A percentile compares a stretch with the other conserved stretches of the same genome.
phyloP scores from a whole-genome alignment of 2,113 vertebrate species.

The Myiagra hebetior region DNA sequence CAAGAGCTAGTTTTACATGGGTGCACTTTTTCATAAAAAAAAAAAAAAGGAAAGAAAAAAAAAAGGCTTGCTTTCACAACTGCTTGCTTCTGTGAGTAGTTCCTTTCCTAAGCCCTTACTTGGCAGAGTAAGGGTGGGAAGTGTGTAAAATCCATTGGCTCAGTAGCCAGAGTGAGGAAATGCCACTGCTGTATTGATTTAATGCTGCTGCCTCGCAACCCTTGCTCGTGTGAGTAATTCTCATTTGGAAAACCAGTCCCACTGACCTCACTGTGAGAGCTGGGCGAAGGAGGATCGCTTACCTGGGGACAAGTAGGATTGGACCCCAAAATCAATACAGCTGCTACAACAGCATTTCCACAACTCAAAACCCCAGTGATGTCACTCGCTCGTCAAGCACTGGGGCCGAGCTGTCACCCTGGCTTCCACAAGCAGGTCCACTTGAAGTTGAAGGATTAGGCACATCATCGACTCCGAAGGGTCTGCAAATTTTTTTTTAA shows the following conservation, averaged over 20 bases:
- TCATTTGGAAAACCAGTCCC: not conserved
- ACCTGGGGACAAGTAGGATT: not conserved
- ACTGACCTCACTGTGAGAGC: not conserved
- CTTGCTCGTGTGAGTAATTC: not conserved
- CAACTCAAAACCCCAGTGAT: not conserved
- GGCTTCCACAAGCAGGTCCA: not conserved
- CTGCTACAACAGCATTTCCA: not conserved
- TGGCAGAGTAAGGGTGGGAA: not conserved
- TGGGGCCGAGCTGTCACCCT: not conserved
- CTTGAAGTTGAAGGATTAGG: not conserved
- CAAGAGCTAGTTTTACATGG: constrained; percentile 15
- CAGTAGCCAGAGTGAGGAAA: not conserved
- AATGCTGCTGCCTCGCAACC: not conserved
- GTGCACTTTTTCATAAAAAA: not conserved
- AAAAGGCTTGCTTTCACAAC: not conserved
- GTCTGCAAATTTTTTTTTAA: not conserved
- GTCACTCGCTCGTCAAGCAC: accelerated
- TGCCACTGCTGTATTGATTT: not conserved
- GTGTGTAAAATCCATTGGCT: not conserved
- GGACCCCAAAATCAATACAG: not conserved
- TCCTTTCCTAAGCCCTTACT: not conserved
- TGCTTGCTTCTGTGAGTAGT: not conserved
- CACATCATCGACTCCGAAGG: not conserved
- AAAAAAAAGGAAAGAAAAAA: not conserved
- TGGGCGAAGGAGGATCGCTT: not conserved